Conservation (phyloP, 2,888 invertebrate genomes). For the Schrankia costaestrigalis region DNA sequence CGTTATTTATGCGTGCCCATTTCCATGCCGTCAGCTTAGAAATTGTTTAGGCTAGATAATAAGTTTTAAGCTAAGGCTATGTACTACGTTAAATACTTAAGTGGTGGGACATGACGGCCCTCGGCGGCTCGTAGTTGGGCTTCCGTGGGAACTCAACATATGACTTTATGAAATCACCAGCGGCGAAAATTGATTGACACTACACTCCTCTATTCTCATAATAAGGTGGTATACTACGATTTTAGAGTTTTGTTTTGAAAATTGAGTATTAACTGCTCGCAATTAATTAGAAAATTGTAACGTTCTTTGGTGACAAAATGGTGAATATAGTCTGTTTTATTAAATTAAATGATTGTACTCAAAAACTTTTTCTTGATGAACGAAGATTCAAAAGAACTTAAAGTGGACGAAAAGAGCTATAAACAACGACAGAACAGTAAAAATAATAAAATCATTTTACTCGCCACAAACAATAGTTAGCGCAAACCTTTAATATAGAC, state of each 20-base stretch:
- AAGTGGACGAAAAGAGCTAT: no score
- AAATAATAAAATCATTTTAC: no score
- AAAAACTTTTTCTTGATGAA: no score
- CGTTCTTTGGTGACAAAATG: no score
- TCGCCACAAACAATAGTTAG: no score
- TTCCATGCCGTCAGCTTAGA: slow-evolving; percentile 68
- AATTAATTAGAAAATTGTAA: no score
- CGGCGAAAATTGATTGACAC: slow-evolving; percentile 77
- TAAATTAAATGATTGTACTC: no score
- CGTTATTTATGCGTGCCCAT: slow-evolving; percentile 74
- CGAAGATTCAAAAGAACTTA: no score
- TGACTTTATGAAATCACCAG: slow-evolving; percentile 75
- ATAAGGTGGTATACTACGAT: slow-evolving; percentile 30
- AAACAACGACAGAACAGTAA: no score
- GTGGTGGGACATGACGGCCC: slow-evolving; percentile 77
- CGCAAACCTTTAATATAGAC: no score
- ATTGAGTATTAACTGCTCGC: no score
- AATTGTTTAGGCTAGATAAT: slow-evolving; percentile 78
- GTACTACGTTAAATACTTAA: slow-evolving; percentile 77
- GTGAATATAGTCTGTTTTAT: no score
- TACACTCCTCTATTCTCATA: slow-evolving; percentile 35
- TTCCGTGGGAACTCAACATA: slow-evolving; percentile 77
- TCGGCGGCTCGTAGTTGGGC: slow-evolving; percentile 67
- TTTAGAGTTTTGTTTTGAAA: slow-evolving; percentile 15
- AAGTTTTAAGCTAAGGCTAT: slow-evolving; percentile 75